Base-by-base conservation (phyloP, 2,797 vertebrate species). In the Anomalospiza imberbis region DNA sequence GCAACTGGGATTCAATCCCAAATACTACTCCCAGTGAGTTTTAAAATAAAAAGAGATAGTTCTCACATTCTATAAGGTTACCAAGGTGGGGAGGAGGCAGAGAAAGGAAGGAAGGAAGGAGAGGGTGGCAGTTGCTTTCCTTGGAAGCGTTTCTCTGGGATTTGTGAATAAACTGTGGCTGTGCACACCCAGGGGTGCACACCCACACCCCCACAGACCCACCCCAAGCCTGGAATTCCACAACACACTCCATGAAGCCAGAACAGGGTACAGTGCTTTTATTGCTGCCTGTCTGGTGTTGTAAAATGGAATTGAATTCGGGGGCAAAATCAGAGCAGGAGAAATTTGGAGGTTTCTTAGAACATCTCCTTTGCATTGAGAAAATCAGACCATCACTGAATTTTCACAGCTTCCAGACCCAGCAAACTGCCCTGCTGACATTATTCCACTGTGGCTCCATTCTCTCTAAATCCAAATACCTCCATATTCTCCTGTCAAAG, bases 1-100 rank as follows among this genome's bases (percentile, higher is more conserved):
- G 12, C 77, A 62, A 17, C 36, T 94, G 95, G 91, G 87, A 91
- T 57, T 92, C 54, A 51, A 32, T 90, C 79, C 82, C 92, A 67
- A 60, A 53, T 74, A 28, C 48, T 80, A 26, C 60, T 93, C 57
- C 29, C 80, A 80, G 38, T 16, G 48, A 76, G 40, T 55, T 84
- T 82, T 51, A 74, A 88, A 88, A 61, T 45, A 8, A 14, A 34
- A 20, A 24, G 15, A 9, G 24, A 32, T 11, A 29, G 5, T 66
- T 31, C 32, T 36, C 32, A 9, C 26, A 48, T 79, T 89, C 32
- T 81, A 10, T 48, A 51, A 44, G 63, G 38, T 73, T 85, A 53
- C 28, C 17, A 10, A 9, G 36, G 20, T 20, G 22, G 53, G 57
- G 36, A 88, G 54, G 62, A 90, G 74, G 42, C 36, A 78, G 58